Base-by-base conservation (phyloP, 1,140 invertebrate genomes). In the Thalassaphorura encarpata region DNA sequence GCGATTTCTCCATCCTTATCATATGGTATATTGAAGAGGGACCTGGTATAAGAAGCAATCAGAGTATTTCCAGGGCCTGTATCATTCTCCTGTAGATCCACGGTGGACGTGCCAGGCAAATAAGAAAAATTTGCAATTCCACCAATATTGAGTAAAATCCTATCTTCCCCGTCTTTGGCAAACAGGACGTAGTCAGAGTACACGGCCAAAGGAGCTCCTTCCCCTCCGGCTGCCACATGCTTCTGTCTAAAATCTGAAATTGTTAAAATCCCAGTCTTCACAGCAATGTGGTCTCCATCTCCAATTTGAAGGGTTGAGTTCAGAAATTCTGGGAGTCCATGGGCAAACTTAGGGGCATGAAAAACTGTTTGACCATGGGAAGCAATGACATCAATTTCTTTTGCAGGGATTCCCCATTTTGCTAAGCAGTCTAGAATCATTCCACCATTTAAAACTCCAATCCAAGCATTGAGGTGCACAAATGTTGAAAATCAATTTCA, bases 51-150 rank as follows among this genome's bases (percentile, higher is more conserved):
- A 13, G 48, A 19, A 31, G 54, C 57, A 4, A 59, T 24, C 16
- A 59, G 24, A 6, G 57, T 59, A 41, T 59, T 59, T 39, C 57
- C 57, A 29, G 57, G 57, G 1, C 57, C 57, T 1, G 41, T 50
- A 39, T 59, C 57, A 2, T 33, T 54, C 18, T 31, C 27, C 2
- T 54, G 5, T 18, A 16, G 19, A 0, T 4, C 11, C 16, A 19
- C 2, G 13, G 40, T 21, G 2, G 16, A 23, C 21, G 11, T 23
- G 1, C 42, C 41, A 15, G 52, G 47, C 2, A 59, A 19, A 47
- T 40, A 54, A 16, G 57, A 47, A 50, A 54, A 54, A 19, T 59
- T 59, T 15, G 52, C 52, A 18, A 59, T 59, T n/a, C 57, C 57
- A 18, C 57, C 57, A 33, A 59, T 59, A 40, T 59, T 59, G 8